phyloP scores from a whole-genome alignment of 2,113 vertebrate genomes.

The Aleadryas rufinucha region DNA sequence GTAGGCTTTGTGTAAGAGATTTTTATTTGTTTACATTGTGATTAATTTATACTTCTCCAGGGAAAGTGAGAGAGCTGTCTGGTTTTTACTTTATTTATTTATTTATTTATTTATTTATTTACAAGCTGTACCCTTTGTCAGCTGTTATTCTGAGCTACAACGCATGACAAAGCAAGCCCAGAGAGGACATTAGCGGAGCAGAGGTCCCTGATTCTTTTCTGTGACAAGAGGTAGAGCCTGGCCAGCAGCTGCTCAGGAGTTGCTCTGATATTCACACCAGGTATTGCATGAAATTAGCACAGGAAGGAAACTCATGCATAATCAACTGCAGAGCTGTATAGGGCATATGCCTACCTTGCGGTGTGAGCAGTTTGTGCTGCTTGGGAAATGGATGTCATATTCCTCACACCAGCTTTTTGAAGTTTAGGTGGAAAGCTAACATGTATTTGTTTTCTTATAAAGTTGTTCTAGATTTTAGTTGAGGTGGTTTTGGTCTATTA shows the following conservation, averaged over 20 bases:
- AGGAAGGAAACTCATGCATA: neutral
- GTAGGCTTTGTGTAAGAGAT: neutral
- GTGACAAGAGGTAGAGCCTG: neutral
- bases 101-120: neutral
- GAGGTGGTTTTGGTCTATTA: neutral
- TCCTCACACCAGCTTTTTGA: neutral
- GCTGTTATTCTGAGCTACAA: neutral
- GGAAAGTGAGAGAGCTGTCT: neutral
- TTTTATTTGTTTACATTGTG: neutral
- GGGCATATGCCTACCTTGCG: rapidly evolving
- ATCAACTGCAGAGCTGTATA: neutral
- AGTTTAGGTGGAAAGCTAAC: neutral
- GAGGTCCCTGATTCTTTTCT: neutral
- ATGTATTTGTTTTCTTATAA: neutral
- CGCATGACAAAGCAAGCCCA: neutral
- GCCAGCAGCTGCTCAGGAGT: neutral
- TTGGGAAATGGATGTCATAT: neutral
- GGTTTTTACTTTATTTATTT: neutral
- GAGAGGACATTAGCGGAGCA: neutral
- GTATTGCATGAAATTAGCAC: neutral
- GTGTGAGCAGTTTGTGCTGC: neutral
- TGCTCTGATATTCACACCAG: neutral
- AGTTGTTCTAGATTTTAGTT: neutral
- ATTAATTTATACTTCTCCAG: neutral
- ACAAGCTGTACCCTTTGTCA: neutral